These are phyloP conservation scores for Brachyptera risi DNA, from an alignment of 2,888 invertebrate genomes.

Conservation along the genomic window DNA sequence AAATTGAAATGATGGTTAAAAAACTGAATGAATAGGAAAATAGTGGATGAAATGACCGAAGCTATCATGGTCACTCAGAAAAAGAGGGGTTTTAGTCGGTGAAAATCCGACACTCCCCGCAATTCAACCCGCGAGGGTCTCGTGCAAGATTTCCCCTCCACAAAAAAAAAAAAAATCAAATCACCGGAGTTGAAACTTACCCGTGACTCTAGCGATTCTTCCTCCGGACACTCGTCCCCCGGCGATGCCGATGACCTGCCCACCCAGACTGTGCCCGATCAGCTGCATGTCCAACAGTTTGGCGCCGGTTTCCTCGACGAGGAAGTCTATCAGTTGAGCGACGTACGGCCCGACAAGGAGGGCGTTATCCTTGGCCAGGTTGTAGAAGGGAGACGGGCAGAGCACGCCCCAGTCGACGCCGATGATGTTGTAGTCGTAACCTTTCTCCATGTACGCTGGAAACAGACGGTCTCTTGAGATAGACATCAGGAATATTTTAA, in stretches of 20 bases:
- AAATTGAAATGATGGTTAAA: too few species aligned
- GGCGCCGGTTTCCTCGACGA: not conserved
- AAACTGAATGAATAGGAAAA: too few species aligned
- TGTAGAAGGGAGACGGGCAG: slow-evolving; percentile 37
- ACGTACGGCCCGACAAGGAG: slow-evolving; percentile 37
- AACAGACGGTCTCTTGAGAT: too few species aligned
- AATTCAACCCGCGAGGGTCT: too few species aligned
- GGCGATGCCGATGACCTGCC: not conserved
- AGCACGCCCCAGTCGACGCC: slow-evolving; percentile 46
- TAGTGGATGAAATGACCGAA: too few species aligned
- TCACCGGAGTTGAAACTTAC: too few species aligned
- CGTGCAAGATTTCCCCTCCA: too few species aligned
- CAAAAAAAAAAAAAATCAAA: too few species aligned
- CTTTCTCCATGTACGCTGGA: not conserved
- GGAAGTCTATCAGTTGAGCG: not conserved
- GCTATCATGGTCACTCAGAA: too few species aligned
- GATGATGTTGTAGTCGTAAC: slow-evolving; percentile 16
- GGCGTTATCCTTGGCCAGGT: slow-evolving; percentile 32
- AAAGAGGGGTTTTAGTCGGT: too few species aligned
- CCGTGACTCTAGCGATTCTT: not conserved
- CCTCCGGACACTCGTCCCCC: not conserved
- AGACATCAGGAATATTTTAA: too few species aligned
- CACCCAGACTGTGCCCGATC: not conserved
- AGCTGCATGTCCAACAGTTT: not conserved
- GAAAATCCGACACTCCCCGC: too few species aligned